A percentile compares a stretch with the other conserved stretches of the same genome.
These are phyloP conservation scores for Copidosoma aretas DNA, from an alignment of 2,888 invertebrate species.

Conservation along the genomic window DNA sequence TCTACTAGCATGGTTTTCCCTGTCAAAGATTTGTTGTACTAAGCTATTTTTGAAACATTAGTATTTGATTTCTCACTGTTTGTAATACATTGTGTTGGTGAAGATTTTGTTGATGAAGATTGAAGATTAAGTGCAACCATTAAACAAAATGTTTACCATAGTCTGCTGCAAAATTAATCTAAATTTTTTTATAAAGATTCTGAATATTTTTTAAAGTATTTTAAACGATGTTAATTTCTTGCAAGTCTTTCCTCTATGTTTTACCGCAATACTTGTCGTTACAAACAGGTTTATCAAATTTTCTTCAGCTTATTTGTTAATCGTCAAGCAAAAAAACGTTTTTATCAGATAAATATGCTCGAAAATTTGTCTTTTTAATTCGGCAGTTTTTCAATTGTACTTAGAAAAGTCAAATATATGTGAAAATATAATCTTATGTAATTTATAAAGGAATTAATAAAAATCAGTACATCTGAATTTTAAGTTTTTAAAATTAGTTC, in stretches of 20 bases:
- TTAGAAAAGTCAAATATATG: constrained; percentile 28
- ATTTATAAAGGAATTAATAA: constrained; percentile 29
- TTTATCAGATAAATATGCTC: constrained; percentile 7
- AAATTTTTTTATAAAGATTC: constrained; percentile 17
- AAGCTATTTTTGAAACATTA: too few species aligned
- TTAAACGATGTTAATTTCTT: constrained; percentile 46
- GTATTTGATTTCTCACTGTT: too few species aligned
- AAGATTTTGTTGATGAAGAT: too few species aligned
- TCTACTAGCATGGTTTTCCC: too few species aligned
- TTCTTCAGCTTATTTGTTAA: not conserved
- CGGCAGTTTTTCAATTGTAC: constrained; percentile 9
- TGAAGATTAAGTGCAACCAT: too few species aligned
- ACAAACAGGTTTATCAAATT: too few species aligned
- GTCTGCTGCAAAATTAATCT: not conserved
- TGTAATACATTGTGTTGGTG: too few species aligned
- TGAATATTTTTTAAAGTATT: constrained; percentile 13
- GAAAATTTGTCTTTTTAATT: not conserved
- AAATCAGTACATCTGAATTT: not conserved
- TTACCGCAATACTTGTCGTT: constrained; percentile 5
- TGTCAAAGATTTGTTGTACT: too few species aligned
- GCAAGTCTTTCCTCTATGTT: constrained; percentile 7
- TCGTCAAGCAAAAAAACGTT: not conserved
- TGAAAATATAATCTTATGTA: constrained; percentile 37
- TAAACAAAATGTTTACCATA: too few species aligned
- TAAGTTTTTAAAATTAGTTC: not conserved